Evolutionary conservation across 53 echinoderm and acorn worm species (phyloP).

Genomic region (Arbacia lixula): DNA sequence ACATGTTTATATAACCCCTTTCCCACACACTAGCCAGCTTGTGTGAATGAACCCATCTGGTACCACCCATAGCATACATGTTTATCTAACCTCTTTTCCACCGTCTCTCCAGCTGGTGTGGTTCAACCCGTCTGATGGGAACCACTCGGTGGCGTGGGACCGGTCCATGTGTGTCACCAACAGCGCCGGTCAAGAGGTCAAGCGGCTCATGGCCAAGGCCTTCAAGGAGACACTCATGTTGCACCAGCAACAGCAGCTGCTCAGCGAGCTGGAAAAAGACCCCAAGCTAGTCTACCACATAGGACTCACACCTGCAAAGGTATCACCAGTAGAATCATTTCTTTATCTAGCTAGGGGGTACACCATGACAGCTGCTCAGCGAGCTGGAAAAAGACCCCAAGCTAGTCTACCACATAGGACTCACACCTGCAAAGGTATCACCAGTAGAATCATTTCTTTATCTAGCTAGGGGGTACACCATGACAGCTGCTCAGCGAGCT

Average conservation of each 20-base stretch:
- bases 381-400: slow-evolving; percentile 98
- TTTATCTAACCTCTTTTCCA: slow-evolving; percentile 38
- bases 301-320: slow-evolving; percentile 96
- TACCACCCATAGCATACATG: slow-evolving; percentile 71
- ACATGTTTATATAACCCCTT: too few relatives aligned
- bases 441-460: too few relatives aligned
- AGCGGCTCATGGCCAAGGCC: slow-evolving; percentile 97
- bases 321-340: slow-evolving; percentile 48
- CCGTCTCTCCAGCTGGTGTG: slow-evolving; percentile 73
- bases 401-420: slow-evolving; percentile 94
- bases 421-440: slow-evolving; percentile 97
- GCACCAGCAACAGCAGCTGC: slow-evolving; percentile 88
- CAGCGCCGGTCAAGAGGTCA: slow-evolving; percentile 96
- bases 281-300: slow-evolving; percentile 96
- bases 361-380: slow-evolving; percentile 87
- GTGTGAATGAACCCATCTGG: slow-evolving; percentile 82
- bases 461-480: slow-evolving; percentile 58
- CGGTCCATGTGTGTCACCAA: slow-evolving; percentile 89
- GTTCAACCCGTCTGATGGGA: slow-evolving; percentile 85
- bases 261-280: slow-evolving; percentile 96
- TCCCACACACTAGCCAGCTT: slow-evolving; percentile 33
- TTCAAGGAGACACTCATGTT: slow-evolving; percentile 90
- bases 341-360: too few relatives aligned
- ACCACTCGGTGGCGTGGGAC: slow-evolving; percentile 91
- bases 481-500: slow-evolving; percentile 81